phyloP scores from a whole-genome alignment of 2,113 vertebrate genomes.

The Cryptomyrus ogoouensis region DNA sequence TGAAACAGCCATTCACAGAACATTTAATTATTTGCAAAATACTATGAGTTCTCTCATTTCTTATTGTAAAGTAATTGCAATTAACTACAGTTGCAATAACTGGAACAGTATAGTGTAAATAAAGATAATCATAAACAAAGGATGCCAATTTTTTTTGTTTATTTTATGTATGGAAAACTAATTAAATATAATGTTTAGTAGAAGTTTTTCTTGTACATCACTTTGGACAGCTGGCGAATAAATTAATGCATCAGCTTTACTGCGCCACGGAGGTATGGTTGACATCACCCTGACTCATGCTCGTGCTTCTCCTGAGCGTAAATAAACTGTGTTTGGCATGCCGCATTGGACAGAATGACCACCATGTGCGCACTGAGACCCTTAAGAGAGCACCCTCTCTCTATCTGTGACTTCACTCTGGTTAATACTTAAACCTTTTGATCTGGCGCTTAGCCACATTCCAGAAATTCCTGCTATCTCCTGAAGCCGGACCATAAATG shows the following conservation, averaged over 20 bases:
- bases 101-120: neutral
- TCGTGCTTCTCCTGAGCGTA: constrained; percentile 32
- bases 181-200: neutral
- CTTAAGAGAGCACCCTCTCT: constrained; percentile 47
- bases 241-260: neutral
- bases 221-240: neutral
- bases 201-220: neutral
- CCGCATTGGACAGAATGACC: constrained; percentile 24
- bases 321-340: constrained; percentile 36
- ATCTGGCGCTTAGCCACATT: constrained; percentile 58
- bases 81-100: neutral
- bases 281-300: constrained; percentile 17
- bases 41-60: neutral
- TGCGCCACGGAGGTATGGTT: neutral
- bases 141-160: neutral
- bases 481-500: constrained; percentile 41
- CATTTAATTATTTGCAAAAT: neutral
- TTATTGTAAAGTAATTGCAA: neutral
- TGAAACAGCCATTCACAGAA: neutral
- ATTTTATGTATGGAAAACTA: neutral
- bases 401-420: constrained; percentile 46
- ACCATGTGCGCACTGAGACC: constrained; percentile 39
- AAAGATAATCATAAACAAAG: neutral
- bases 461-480: constrained; percentile 58
- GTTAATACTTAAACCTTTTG: constrained; percentile 63